A percentile compares a stretch with the other conserved stretches of the same genome.
Conservation (phyloP, 2,113 vertebrate genomes). For the Chroicocephalus ridibundus region DNA sequence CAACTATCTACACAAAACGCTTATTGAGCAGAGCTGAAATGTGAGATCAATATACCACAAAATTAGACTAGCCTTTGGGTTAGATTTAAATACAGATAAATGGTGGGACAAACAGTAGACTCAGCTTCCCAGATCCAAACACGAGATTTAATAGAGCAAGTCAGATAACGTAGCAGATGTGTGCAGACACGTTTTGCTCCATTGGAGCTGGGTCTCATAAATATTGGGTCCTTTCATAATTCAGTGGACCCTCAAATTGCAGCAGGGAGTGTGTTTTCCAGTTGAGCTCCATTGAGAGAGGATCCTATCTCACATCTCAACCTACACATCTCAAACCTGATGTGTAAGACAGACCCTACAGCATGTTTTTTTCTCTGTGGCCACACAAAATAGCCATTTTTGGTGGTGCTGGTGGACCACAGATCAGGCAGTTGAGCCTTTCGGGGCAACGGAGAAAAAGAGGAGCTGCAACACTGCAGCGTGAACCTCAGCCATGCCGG, state of each 20-base stretch:
- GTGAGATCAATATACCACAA: background rate
- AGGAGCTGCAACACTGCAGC: background rate
- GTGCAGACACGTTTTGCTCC: background rate
- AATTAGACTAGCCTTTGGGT: background rate
- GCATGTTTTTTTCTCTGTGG: background rate
- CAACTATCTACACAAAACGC: background rate
- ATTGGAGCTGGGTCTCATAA: background rate
- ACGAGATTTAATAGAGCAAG: background rate
- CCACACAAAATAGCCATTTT: background rate
- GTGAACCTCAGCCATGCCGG: background rate
- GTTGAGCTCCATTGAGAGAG: background rate
- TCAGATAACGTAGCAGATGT: background rate
- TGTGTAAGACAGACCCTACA: background rate
- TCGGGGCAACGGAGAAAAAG: accelerated
- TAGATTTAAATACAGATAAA: background rate
- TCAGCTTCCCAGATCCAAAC: background rate
- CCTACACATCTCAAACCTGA: background rate
- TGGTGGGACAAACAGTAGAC: background rate
- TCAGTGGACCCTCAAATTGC: background rate
- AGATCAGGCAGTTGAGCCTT: background rate
- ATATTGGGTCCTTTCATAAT: background rate
- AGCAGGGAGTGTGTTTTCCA: background rate
- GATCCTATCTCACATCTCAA: background rate
- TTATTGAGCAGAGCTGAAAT: background rate
- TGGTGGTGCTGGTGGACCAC: background rate